Evolutionary conservation across 2,113 vertebrate species (phyloP), one percentile per base, ranked within the genome.

Genomic region (Eira barbara): DNA sequence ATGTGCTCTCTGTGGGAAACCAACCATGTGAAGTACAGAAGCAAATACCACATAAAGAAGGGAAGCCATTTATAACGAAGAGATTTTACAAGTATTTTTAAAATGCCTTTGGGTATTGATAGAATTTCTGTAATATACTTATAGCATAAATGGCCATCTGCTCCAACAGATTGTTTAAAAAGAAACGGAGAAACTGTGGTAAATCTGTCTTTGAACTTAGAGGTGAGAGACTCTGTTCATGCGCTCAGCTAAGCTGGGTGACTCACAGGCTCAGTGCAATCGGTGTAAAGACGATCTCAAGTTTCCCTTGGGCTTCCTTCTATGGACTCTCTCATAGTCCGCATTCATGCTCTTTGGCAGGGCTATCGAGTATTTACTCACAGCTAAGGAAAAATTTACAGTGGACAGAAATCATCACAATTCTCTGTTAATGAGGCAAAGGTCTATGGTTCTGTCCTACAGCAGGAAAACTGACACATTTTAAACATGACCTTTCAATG

Each of bases 121-220:
- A 96, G 97, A 95, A 93, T 95, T 96, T 95, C 59, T 90, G 25
- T 65, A 81, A 95, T 98, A 89, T 82, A 39, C 96, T 98, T 87
- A 57, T 3, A 97, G 97, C 71, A 96, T 57, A 96, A 97, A 92
- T 1, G 92, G 91, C 98, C 98, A 98, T 98, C 98, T 98, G 98
- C 85, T 98, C 81, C 57, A 88, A 92, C 98, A 98, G 98, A 97
- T 23, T 98, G 97, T 97, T 98, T 91, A 84, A 92, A 95, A 98
- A 97, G 87, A 97, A 97, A 0, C 34, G 69, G 82, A 94, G 84
- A 98, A 98, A 94, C 57, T 4, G 0, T 25, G 97, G 97, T 67
- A 98, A 98, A 98, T 95, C 97, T 98, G 97, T 95, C 98, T 97
- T 94, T 3, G 61, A 78, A 36, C 98, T 92, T 29, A 4, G 97